Percentiles rank a stretch among this genome's conserved stretches.
Conservation (phyloP, 2,113 vertebrate species). For the Pongo pygmaeus region DNA sequence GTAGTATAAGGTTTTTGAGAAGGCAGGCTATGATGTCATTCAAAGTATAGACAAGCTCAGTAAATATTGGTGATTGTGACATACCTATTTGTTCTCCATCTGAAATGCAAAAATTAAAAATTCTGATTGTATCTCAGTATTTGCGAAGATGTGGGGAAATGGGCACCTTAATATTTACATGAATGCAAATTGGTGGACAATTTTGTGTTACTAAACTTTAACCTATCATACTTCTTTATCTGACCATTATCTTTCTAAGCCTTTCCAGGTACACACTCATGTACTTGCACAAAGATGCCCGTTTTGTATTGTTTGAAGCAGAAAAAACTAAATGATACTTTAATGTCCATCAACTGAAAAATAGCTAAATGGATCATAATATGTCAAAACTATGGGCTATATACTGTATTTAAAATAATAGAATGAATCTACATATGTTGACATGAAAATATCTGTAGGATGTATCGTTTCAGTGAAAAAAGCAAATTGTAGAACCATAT, state of each 20-base stretch:
- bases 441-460: background rate
- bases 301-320: background rate
- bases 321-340: background rate
- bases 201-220: background rate
- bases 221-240: background rate
- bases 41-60: background rate
- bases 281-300: background rate
- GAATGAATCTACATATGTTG: background rate
- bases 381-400: background rate
- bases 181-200: background rate
- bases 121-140: background rate
- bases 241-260: background rate
- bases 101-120: background rate
- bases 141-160: background rate
- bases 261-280: background rate
- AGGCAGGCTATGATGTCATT: background rate
- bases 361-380: background rate
- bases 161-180: background rate
- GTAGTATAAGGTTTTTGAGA: background rate
- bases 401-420: background rate
- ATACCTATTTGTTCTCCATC: background rate
- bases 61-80: background rate
- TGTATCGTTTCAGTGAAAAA: background rate
- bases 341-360: background rate
- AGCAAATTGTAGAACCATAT: background rate